Evolutionary conservation across 2,888 invertebrate genomes (phyloP).

Genomic region (Drosophila greeni): DNA sequence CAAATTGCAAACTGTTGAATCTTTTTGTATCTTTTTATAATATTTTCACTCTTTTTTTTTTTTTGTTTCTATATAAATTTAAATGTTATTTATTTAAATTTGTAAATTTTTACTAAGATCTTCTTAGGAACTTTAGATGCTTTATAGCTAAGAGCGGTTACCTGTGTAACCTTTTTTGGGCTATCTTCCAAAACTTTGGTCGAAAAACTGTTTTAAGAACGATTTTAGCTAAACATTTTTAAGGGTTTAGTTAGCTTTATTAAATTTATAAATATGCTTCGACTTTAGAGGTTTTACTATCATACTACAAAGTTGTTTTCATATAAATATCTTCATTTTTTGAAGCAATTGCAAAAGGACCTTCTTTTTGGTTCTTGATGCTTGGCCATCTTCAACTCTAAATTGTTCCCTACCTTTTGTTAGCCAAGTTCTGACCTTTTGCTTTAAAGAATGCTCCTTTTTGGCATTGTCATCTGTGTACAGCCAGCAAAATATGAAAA

Average conservation of each 20-base stretch:
- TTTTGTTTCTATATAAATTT: too few species aligned
- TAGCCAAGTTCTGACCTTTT: neutral
- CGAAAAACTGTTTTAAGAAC: too few species aligned
- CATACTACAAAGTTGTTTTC: too few species aligned
- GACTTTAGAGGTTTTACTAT: too few species aligned
- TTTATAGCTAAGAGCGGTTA: too few species aligned
- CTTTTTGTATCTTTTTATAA: too few species aligned
- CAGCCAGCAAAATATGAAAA: conserved; percentile 16
- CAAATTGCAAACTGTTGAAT: conserved; percentile 53
- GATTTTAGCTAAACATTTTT: too few species aligned
- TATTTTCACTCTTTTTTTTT: too few species aligned
- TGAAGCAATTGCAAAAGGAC: neutral
- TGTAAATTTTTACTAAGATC: neutral
- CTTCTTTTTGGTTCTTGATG: neutral
- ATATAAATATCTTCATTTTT: neutral
- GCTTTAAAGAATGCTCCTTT: neutral
- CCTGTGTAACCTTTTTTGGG: too few species aligned
- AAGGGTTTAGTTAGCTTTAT: neutral
- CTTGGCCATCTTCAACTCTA: neutral
- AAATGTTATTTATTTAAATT: too few species aligned
- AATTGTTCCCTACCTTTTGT: neutral
- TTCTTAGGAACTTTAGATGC: neutral
- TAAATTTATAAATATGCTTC: neutral
- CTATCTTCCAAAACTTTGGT: too few species aligned
- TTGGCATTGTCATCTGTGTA: conserved; percentile 18